Percentiles rank a stretch among this genome's conserved stretches.
Conservation (phyloP, 2,888 invertebrate genomes). For the Chesias legatella region DNA sequence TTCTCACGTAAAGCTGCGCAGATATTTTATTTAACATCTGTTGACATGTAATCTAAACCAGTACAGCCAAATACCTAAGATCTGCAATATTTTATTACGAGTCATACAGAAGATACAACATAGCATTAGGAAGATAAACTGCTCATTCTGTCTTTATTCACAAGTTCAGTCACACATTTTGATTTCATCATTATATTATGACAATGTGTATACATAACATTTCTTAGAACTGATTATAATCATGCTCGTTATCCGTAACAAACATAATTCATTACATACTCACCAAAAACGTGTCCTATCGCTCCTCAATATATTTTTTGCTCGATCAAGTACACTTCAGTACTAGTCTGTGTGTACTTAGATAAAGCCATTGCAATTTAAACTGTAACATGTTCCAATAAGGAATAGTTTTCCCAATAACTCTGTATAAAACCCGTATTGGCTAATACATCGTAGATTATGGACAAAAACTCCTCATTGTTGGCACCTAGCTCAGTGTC, state of each 20-base stretch:
- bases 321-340: slow-evolving; percentile 14
- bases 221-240: slow-evolving; percentile 1
- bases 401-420: slow-evolving; percentile 7
- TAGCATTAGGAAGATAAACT: too few relatives aligned
- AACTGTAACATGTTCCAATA: slow-evolving; percentile 12
- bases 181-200: too few relatives aligned
- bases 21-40: too few relatives aligned
- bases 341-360: slow-evolving; percentile 13
- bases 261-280: slow-evolving; percentile 7
- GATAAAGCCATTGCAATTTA: slow-evolving; percentile 17
- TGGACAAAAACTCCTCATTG: slow-evolving; percentile 42
- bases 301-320: slow-evolving; percentile 19
- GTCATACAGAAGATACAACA: too few relatives aligned
- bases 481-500: slow-evolving; percentile 35
- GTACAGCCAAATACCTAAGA: too few relatives aligned
- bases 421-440: slow-evolving; percentile 19
- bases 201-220: too few relatives aligned
- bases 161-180: too few relatives aligned
- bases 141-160: too few relatives aligned
- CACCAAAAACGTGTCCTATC: slow-evolving; percentile 13
- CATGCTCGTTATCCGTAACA: slow-evolving; percentile 5
- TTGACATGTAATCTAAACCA: too few relatives aligned
- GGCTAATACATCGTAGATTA: slow-evolving; percentile 24
- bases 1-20: slow-evolving; percentile 1
- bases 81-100: too few relatives aligned